Evolutionary conservation across 2,113 vertebrate genomes (phyloP), one percentile per base, ranked within the genome.

Genomic region (Camelus bactrianus): DNA sequence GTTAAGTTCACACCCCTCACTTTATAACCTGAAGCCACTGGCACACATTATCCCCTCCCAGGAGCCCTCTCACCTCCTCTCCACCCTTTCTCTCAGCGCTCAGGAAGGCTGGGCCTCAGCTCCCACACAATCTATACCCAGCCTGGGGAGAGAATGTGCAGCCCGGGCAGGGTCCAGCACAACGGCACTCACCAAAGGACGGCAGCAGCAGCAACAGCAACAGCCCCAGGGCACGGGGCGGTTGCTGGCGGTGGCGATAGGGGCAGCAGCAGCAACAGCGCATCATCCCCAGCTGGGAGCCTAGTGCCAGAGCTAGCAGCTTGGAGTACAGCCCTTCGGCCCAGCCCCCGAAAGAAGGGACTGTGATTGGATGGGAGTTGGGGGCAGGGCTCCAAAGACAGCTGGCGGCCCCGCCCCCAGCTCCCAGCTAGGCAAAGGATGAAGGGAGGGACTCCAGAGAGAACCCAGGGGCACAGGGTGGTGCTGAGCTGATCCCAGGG

Each of bases 201-300:
- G 46, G 73, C 83, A 97, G 94, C 83, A 94, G 89, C 58, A 96
- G 97, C 77, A 97, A 76, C 54, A 96, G 92, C 85, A 97, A 65
- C n/a, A 97, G 93, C 42, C 92, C 76, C 77, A 96, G 89, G 20
- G 28, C 26, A 87, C 38, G 0, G 32, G 82, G 86, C 1, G 42
- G 93, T 62, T 14, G 91, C 88, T 24, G 24, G 77, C 32, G 4
- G 54, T 46, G 64, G 83, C 22, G 0, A 38, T 52, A 16, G 89
- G 72, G 62, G 91, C 82, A 58, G 52, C 77, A 17, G 70, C 80
- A 28, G 50, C 67, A 35, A 42, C 64, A n/a, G 52, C 2, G 80
- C 98, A 97, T 97, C 54, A 10, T 97, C 77, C 93, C 93, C 15
- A n/a, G 72, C 95, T 91, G 73, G 16, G 81, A 98, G 96, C 87